Conservation (phyloP, 1,140 invertebrate genomes). For the Tetragonula clypearis region DNA sequence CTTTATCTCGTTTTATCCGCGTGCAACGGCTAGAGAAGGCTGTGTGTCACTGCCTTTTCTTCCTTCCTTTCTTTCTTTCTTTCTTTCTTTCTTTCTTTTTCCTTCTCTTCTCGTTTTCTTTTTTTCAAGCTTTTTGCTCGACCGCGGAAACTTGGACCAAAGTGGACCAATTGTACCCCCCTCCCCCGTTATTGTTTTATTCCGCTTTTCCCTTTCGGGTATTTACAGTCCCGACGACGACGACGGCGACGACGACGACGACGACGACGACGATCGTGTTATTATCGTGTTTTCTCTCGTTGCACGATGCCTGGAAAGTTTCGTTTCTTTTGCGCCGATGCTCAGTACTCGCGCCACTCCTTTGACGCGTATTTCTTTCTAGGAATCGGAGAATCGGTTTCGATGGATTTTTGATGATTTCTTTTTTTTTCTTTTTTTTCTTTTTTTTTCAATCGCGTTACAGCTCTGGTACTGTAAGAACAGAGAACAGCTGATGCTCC, state of each 20-base stretch:
- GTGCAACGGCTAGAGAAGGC: not conserved
- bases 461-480: no score
- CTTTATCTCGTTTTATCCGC: not conserved
- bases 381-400: not conserved
- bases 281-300: conserved; percentile 36
- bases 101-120: not conserved
- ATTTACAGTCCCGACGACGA: conserved; percentile 9
- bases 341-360: not conserved
- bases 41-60: not conserved
- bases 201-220: conserved; percentile 35
- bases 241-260: no score
- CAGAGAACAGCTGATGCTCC: no score
- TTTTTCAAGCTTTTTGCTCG: conserved; percentile 1
- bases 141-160: conserved; percentile 29
- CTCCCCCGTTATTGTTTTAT: conserved; percentile 47
- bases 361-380: not conserved
- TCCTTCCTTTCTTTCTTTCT: no score
- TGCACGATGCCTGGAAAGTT: not conserved
- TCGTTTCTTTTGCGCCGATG: not conserved
- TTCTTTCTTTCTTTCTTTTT: no score
- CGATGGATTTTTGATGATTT: not conserved
- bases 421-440: no score
- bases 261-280: conserved; percentile 12
- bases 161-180: conserved; percentile 36
- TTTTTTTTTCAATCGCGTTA: no score